Conservation (phyloP, 2,888 invertebrate genomes). For the Apamea anceps region DNA sequence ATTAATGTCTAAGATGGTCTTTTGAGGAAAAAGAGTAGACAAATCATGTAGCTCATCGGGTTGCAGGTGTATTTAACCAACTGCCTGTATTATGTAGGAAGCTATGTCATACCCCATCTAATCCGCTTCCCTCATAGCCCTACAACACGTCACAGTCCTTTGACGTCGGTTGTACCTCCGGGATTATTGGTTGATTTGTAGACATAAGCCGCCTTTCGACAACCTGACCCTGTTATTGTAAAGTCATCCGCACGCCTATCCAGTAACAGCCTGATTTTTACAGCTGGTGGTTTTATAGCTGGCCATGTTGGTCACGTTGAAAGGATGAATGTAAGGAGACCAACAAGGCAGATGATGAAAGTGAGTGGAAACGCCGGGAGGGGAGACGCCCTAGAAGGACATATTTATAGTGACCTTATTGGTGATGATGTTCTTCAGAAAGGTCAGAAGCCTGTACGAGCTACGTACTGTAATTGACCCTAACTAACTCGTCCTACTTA, state of each 20-base stretch:
- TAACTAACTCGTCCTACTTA: no score
- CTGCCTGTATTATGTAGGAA: not conserved
- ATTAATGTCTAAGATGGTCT: not conserved
- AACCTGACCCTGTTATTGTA: constrained; percentile 37
- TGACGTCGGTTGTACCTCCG: constrained; percentile 49
- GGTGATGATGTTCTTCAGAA: not conserved
- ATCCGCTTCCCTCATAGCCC: constrained; percentile 22
- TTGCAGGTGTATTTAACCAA: not conserved
- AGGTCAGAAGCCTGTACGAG: no score
- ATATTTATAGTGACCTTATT: not conserved
- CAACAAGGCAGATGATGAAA: not conserved
- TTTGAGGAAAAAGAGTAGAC: not conserved
- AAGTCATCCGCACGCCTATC: not conserved
- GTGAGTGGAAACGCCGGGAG: not conserved
- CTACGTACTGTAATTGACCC: no score
- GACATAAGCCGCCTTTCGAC: constrained; percentile 49
- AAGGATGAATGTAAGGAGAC: not conserved
- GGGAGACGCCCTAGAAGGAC: not conserved
- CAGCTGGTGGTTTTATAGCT: not conserved
- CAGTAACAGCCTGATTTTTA: not conserved
- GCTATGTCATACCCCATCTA: not conserved
- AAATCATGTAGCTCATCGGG: not conserved
- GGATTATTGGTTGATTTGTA: constrained; percentile 62
- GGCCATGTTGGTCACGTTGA: not conserved
- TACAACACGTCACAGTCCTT: constrained; percentile 27